Evolutionary conservation across 2,888 invertebrate species (phyloP), one percentile per base, ranked within the genome.

Genomic region (Andrena fulva): DNA sequence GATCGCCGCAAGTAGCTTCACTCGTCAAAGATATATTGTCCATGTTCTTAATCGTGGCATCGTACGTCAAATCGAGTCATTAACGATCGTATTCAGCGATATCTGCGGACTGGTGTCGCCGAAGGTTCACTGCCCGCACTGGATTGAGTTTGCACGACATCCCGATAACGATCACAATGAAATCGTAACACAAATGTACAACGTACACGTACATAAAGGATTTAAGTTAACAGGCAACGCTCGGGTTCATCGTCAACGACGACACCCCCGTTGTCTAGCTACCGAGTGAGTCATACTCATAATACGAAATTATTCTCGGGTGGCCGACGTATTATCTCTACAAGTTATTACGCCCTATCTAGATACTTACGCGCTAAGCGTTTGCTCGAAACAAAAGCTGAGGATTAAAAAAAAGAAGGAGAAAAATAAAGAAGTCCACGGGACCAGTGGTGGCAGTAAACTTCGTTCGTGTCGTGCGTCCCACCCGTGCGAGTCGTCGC

Each of bases 371-470:
- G 48, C 71, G 63, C 80, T 76, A 85, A 73, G 71, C 24, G 63
- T 74, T 64, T 60, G 67, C 54, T 85, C 50, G 42, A 63, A 42
- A 42, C 60, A 67, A 63, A 87, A 87, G 87, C 85, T 67, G 64
- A 78, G 66, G 62, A 80, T 71, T 42, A 35, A 42, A 42, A 42
- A 63, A 78, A 80, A 71, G 60, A 69, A 62, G 20, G 31, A 68
- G 24, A 71, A 56, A 72, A 75, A 60, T 8, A 27, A 29, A 31
- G 8, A 64, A 33, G n/a, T 24, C 50, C 7, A 80, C 77, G 56
- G 59, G 86, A 56, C 84, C 84, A 86, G 84, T 86, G 82, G 81
- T 71, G 87, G 87, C 87, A 87, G 87, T 87, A 84, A 87, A 87
- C 80, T 82, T 87, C 80, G 68, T 79, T 68, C 56, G 69, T 77